A percentile compares a stretch with the other conserved stretches of the same genome.
Conservation (phyloP, 2,113 vertebrate species). For the Melanostigma gelatinosum region DNA sequence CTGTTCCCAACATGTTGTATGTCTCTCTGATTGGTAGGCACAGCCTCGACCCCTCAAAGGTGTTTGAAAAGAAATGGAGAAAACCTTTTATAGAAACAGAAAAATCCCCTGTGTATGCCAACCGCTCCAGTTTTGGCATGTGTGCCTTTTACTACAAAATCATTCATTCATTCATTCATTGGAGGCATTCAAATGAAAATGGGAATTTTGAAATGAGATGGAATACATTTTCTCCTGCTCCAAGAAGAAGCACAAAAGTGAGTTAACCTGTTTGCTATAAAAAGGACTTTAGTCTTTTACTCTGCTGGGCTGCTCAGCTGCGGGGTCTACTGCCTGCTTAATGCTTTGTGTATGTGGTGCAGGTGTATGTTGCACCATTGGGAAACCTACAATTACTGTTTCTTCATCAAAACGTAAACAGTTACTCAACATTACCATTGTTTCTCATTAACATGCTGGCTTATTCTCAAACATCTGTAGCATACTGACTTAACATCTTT, state of each 20-base stretch:
- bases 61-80: constrained; percentile 66
- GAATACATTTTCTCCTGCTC: constrained; percentile 48
- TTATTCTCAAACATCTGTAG: constrained; percentile 1
- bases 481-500: neutral
- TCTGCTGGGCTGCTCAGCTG: constrained; percentile 25
- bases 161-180: constrained; percentile 60
- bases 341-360: constrained; percentile 2
- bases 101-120: constrained; percentile 27
- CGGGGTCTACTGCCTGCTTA: constrained; percentile 13
- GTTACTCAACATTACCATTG: neutral
- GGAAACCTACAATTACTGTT: constrained; percentile 26
- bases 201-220: constrained; percentile 59
- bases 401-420: constrained; percentile 18
- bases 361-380: constrained; percentile 10
- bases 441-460: neutral
- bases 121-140: constrained; percentile 52
- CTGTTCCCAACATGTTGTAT: constrained; percentile 42
- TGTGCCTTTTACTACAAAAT: constrained; percentile 46
- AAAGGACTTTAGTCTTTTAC: constrained; percentile 34
- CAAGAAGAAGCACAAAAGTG: constrained; percentile 50
- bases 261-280: constrained; percentile 58
- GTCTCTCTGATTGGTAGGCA: constrained; percentile 36
- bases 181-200: constrained; percentile 64
- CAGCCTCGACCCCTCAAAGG: constrained; percentile 31
- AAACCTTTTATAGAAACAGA: constrained; percentile 42